Conservation (phyloP, 1,140 invertebrate genomes). For the Colletes latitarsis region DNA sequence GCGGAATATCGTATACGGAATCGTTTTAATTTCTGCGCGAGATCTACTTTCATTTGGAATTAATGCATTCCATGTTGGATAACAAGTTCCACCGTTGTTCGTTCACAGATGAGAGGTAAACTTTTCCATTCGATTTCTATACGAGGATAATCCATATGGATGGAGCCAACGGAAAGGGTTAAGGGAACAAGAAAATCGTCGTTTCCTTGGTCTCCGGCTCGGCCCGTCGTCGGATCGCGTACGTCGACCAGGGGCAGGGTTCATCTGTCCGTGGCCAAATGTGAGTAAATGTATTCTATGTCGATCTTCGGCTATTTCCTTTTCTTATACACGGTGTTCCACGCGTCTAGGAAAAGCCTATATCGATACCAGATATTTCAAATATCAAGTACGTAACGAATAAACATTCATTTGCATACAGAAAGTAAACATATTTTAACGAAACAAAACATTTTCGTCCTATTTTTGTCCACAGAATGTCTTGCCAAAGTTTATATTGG, state of each 20-base stretch:
- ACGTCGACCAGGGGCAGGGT: conserved; percentile 42
- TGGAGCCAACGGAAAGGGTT: conserved; percentile 35
- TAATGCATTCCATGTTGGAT: background rate
- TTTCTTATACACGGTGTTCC: no score
- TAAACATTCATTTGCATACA: no score
- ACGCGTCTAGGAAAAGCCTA: no score
- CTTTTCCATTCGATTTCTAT: conserved; percentile 15
- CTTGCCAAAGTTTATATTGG: no score
- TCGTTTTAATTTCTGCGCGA: background rate
- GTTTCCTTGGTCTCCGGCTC: conserved; percentile 22
- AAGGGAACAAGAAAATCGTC: conserved; percentile 25
- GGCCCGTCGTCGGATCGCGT: conserved; percentile 42
- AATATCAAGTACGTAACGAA: no score
- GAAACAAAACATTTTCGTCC: no score
- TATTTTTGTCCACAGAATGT: no score
- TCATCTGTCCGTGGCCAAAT: conserved; percentile 33
- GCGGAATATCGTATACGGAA: background rate
- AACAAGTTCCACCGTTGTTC: conserved; percentile 17
- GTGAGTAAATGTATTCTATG: conserved; percentile 20
- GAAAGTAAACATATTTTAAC: no score
- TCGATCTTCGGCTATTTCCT: background rate
- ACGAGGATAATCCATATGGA: conserved; percentile 46
- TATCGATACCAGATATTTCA: no score
- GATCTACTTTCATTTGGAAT: background rate
- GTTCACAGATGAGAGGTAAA: conserved; percentile 44